Percentiles rank a stretch among this genome's conserved stretches.
These are phyloP conservation scores for Thysanoteuthis rhombus DNA, from an alignment of 2,888 invertebrate species.

Conservation along the genomic window DNA sequence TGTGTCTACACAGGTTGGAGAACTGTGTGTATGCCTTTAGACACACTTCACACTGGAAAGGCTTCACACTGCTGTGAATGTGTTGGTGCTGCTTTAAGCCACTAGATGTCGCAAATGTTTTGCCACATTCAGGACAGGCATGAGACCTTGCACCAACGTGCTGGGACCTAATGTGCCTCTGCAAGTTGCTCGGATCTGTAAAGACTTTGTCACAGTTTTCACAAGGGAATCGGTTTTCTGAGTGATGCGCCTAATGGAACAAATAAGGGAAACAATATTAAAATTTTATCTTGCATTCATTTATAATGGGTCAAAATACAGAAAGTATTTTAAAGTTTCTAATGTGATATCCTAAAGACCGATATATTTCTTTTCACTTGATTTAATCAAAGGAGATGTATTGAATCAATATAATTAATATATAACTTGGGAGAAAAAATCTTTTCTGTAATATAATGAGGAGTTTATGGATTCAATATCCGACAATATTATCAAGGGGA, in stretches of 20 bases:
- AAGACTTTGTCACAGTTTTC: slow-evolving; percentile 79
- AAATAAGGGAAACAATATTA: background rate
- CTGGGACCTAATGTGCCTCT: slow-evolving; percentile 93
- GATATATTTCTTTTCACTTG: too few species aligned
- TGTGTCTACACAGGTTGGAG: slow-evolving; percentile 98
- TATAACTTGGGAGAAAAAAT: too few species aligned
- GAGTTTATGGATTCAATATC: too few species aligned
- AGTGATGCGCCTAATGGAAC: background rate
- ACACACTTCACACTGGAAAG: slow-evolving; percentile 90
- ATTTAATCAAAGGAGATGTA: too few species aligned
- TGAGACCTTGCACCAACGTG: slow-evolving; percentile 96
- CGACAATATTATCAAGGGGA: too few species aligned
- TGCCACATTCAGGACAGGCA: slow-evolving; percentile 96
- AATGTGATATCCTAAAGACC: too few species aligned
- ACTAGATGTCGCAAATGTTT: slow-evolving; percentile 96
- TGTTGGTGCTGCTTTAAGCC: slow-evolving; percentile 99
- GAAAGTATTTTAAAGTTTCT: background rate
- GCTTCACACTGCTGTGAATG: slow-evolving; percentile 97
- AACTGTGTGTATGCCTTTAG: slow-evolving; percentile 98
- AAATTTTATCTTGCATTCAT: background rate
- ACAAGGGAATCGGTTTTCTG: slow-evolving; percentile 83
- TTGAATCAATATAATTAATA: too few species aligned
- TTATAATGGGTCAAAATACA: background rate
- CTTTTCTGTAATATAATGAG: too few species aligned
- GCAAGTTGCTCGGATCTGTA: slow-evolving; percentile 94